Percentiles rank a stretch among this genome's conserved stretches.
These are phyloP conservation scores for Ligdia adustata DNA, from an alignment of 2,888 invertebrate genomes.

Conservation along the genomic window DNA sequence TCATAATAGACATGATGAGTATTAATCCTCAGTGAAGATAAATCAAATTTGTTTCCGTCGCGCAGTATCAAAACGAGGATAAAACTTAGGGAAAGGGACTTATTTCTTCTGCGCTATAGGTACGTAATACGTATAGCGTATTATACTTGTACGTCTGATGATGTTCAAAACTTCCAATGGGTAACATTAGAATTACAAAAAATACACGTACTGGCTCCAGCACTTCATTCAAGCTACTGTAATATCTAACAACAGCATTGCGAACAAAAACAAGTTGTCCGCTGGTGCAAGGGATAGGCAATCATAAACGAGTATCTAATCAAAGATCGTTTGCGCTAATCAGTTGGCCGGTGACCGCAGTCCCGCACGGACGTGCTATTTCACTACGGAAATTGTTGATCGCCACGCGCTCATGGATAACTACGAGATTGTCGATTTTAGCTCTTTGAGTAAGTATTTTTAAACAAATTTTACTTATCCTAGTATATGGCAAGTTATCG, in stretches of 20 bases:
- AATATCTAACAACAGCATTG: neutral
- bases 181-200: too few species aligned
- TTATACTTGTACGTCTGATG: too few species aligned
- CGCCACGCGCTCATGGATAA: conserved; percentile 57
- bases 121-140: too few species aligned
- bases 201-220: neutral
- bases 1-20: too few species aligned
- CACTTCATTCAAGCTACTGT: neutral
- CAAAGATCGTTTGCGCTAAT: conserved; percentile 69
- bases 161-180: too few species aligned
- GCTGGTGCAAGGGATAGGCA: conserved; percentile 56
- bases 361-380: conserved; percentile 47
- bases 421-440: conserved; percentile 66
- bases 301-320: conserved; percentile 68
- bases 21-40: too few species aligned
- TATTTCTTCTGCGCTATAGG: too few species aligned
- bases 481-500: too few species aligned
- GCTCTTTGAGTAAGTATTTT: conserved; percentile 64
- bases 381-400: conserved; percentile 19
- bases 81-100: too few species aligned
- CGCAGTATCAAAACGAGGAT: too few species aligned
- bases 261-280: conserved; percentile 21
- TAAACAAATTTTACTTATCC: conserved; percentile 14
- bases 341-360: conserved; percentile 72
- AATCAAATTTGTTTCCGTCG: too few species aligned